Base-by-base conservation (phyloP, 2,797 vertebrate species). In the Circus cinereus region DNA sequence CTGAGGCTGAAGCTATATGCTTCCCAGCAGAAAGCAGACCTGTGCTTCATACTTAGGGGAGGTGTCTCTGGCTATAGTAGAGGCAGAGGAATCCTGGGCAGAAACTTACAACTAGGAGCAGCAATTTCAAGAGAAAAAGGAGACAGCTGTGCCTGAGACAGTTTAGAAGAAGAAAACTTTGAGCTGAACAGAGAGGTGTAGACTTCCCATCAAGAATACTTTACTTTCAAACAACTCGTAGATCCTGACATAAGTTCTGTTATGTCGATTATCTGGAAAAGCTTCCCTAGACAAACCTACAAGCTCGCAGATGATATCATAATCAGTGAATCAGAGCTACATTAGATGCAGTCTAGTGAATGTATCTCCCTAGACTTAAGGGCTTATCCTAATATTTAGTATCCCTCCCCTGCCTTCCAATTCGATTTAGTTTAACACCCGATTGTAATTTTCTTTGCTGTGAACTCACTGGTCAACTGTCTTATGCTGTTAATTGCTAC, bases 1-100 rank as follows among this genome's bases (percentile, higher is more conserved):
- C 89, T 98, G 92, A 98, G 98, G 88, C 98, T 97, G 69, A 98
- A 96, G 96, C 91, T 98, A 40, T 94, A 97, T 10, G 95, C 96
- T 60, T 98, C 96, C 95, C 98, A 98, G 97, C 98, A 98, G 97
- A 98, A 98, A 95, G 98, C 92, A 16, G 74, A 92, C 7, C 36
- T 98, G 85, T 98, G 97, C 89, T 98, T 97, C 8, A 91, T 78
- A 8, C 97, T 96, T 5, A 97, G 94, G 2, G 97, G 97, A 98
- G 67, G 97, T 95, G 0, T 96, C 97, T 51, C 89, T 54, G 60
- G 92, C 93, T 27, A 94, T 96, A 42, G 93, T 50, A 3, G 98
- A 98, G 51, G 97, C 98, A 2, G 98, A 98, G 92, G 97, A 92
- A 88, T 92, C 75, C 81, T 69, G 95, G 78, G 97, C 95, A 17